Evolutionary conservation across 1,140 invertebrate genomes (phyloP).

Genomic region (Megalopta genalis): DNA sequence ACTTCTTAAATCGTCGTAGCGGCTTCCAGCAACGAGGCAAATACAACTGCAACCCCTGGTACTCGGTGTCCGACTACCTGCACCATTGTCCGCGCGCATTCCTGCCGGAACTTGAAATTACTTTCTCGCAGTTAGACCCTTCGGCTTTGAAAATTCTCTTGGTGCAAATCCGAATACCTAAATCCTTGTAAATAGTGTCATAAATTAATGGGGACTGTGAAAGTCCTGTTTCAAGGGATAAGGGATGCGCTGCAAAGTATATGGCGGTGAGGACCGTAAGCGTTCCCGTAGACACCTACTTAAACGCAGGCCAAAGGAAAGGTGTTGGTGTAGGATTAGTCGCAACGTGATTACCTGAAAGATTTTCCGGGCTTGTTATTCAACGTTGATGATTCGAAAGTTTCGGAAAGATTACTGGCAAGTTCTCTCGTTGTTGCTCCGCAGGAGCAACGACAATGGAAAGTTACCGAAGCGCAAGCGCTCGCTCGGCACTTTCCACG

Average conservation of each 20-base stretch:
- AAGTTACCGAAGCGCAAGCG: constrained; percentile 65
- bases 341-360: too few relatives aligned
- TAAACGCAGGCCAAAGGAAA: too few relatives aligned
- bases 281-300: neutral
- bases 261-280: too few relatives aligned
- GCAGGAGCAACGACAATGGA: constrained; percentile 54
- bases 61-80: constrained; percentile 13
- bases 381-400: neutral
- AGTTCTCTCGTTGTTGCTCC: constrained; percentile 22
- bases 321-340: neutral
- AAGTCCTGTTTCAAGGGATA: neutral
- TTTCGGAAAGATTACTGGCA: constrained; percentile 28
- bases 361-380: neutral
- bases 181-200: too few relatives aligned
- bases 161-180: neutral
- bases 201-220: neutral
- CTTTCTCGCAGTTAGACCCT: neutral
- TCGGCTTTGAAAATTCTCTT: neutral
- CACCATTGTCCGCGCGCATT: neutral
- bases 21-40: rapidly evolving
- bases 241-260: neutral
- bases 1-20: neutral
- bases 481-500: constrained; percentile 71
- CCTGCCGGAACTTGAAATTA: constrained; percentile 4
- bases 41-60: neutral